These are phyloP conservation scores for Alosa sapidissima DNA, from an alignment of 2,797 vertebrate genomes.

Conservation along the genomic window DNA sequence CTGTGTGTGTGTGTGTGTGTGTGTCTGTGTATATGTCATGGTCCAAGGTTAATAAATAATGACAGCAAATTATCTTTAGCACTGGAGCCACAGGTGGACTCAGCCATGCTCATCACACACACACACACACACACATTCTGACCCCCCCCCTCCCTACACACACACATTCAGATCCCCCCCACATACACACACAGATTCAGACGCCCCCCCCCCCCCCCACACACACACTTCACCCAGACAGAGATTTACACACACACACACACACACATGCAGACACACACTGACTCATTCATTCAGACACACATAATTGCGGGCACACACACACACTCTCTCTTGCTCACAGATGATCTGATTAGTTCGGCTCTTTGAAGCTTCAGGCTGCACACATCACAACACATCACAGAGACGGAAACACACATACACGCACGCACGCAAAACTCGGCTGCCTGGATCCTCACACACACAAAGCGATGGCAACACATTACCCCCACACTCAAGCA, in stretches of 20 bases:
- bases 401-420: not conserved
- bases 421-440: not conserved
- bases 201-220: not conserved
- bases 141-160: not conserved
- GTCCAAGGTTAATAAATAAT: slow-evolving; percentile 74
- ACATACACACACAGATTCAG: slow-evolving; percentile 9
- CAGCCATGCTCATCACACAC: slow-evolving; percentile 21
- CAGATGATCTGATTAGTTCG: slow-evolving; percentile 25
- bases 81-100: slow-evolving; percentile 72
- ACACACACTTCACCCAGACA: not conserved
- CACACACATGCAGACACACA: not conserved
- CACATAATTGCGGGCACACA: not conserved
- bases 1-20: slow-evolving; percentile 38
- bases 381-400: not conserved
- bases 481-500: too few relatives aligned
- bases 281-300: not conserved
- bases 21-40: slow-evolving; percentile 31
- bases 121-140: slow-evolving; percentile 5
- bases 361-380: not conserved
- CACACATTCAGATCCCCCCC: not conserved
- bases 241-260: not conserved
- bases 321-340: not conserved
- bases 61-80: slow-evolving; percentile 73
- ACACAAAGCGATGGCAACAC: slow-evolving; percentile 8
- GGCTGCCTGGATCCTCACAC: too few relatives aligned